Evolutionary conservation across 2,113 vertebrate species (phyloP), one percentile per base, ranked within the genome.

Genomic region (Urocitellus parryii): DNA sequence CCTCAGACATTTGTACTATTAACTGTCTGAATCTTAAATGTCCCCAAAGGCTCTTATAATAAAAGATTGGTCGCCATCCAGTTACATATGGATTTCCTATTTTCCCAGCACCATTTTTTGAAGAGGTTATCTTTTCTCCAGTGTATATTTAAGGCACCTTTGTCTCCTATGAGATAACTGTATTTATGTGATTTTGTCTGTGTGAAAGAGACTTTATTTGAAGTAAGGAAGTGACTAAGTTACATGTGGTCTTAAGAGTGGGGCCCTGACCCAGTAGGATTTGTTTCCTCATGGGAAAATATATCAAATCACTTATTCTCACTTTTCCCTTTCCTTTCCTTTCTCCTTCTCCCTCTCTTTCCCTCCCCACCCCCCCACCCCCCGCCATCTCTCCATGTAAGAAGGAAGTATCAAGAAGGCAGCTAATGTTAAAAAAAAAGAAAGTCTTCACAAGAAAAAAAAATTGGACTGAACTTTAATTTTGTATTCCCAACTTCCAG

Each of bases 311-410:
- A 5, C 6, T 25, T 24, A 17, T 7, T 45, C 9, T 20, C 8
- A 58, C 4, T 53, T 32, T 5, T 65, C 5, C 12, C 2, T 8
- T 2, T 65, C 16, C 16, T 8, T 7, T 3, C 34, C 9, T 11
- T 16, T 1, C 24, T 32, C 27, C 37, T 13, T 51, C 48, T 51
- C 48, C 1, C 48, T 51, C 48, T 13, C 12, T 51, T 5, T 24
- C 0, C 18, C 24, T 22, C 20, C 24, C n/a, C n/a, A n/a, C n/a
- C n/a, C n/a, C n/a, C 25, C 42, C 25, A 27, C 7, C 18, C 53
- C 29, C 12, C 18, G 32, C 29, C 5, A 1, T 39, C 16, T 34
- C 29, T n/a, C 5, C 25, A 29, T 13, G 0, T 24, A 3, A 61
- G 2, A n/a, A 42, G 17, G 11, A 86, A 14, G 9, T 5, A 73